Evolutionary conservation across 2,113 vertebrate species (phyloP).

Genomic region (Nycticebus coucang): DNA sequence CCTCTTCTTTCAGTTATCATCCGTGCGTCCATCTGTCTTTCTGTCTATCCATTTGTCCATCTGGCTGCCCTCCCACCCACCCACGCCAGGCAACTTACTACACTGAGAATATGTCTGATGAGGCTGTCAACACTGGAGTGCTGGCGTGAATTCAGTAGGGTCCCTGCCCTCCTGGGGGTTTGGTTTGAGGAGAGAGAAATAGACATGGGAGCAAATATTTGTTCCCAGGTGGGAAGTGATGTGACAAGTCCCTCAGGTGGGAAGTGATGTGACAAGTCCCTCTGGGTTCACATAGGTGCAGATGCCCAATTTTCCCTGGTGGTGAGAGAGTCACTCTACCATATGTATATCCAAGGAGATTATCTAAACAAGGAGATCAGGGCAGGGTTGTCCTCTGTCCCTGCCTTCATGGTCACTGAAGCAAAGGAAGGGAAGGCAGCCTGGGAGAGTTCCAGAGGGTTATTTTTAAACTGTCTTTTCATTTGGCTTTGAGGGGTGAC

Average conservation of each 20-base stretch:
- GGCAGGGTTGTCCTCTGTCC: background rate
- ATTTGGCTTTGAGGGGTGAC: constrained; percentile 48
- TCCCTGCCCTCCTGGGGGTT: background rate
- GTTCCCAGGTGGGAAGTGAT: background rate
- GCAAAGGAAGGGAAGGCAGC: background rate
- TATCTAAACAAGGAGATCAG: background rate
- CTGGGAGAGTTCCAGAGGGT: background rate
- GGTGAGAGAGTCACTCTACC: background rate
- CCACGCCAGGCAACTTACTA: background rate
- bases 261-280: background rate
- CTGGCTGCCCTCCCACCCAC: background rate
- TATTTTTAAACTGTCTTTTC: constrained; percentile 6
- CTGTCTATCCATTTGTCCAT: no score
- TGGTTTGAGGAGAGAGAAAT: background rate
- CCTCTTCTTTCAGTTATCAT: background rate
- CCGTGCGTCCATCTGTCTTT: background rate
- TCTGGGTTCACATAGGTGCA: background rate
- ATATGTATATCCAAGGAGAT: background rate
- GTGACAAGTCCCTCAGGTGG: no score
- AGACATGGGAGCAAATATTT: background rate
- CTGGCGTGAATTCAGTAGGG: background rate
- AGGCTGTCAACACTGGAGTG: background rate
- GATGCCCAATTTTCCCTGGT: background rate
- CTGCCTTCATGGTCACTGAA: background rate
- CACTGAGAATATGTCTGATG: background rate